These are phyloP conservation scores for Pollenia amentaria DNA, from an alignment of 2,888 invertebrate genomes.

Conservation along the genomic window DNA sequence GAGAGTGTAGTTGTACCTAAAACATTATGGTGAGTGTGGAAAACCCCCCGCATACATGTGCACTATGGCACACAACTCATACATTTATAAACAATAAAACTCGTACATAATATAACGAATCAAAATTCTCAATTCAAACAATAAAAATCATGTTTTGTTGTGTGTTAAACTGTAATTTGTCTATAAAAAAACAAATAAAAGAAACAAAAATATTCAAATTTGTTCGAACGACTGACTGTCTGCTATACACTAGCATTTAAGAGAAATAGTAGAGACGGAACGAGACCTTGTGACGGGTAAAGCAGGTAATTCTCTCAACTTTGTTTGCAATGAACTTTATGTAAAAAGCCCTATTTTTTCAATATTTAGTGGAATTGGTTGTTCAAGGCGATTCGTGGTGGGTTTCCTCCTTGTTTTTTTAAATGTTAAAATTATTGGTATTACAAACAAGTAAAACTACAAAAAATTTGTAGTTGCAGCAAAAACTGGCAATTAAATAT, in stretches of 20 bases:
- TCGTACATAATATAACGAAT: background rate
- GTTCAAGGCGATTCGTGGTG: slow-evolving; percentile 27
- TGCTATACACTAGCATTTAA: background rate
- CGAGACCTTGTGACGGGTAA: background rate
- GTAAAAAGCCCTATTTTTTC: background rate
- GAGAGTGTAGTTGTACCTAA: slow-evolving; percentile 57
- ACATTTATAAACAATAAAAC: background rate
- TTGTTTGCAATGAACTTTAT: slow-evolving; percentile 24
- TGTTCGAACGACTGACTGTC: background rate
- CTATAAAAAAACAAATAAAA: slow-evolving; percentile 44
- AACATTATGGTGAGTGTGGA: background rate
- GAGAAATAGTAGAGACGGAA: background rate
- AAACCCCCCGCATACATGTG: background rate
- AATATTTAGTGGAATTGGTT: background rate
- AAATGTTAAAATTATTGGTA: slow-evolving; percentile 44
- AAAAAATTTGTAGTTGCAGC: slow-evolving; percentile 43
- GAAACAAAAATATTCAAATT: slow-evolving; percentile 43
- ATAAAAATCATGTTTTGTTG: slow-evolving; percentile 3
- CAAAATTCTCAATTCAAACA: slow-evolving; percentile 8
- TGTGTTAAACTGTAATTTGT: slow-evolving; percentile 47
- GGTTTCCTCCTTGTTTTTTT: slow-evolving; percentile 22
- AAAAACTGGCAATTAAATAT: slow-evolving; percentile 30
- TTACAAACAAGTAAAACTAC: slow-evolving; percentile 33
- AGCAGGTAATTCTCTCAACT: background rate
- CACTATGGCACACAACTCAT: background rate